Conservation (phyloP, 2,888 invertebrate species). For the Erebia epiphron region DNA sequence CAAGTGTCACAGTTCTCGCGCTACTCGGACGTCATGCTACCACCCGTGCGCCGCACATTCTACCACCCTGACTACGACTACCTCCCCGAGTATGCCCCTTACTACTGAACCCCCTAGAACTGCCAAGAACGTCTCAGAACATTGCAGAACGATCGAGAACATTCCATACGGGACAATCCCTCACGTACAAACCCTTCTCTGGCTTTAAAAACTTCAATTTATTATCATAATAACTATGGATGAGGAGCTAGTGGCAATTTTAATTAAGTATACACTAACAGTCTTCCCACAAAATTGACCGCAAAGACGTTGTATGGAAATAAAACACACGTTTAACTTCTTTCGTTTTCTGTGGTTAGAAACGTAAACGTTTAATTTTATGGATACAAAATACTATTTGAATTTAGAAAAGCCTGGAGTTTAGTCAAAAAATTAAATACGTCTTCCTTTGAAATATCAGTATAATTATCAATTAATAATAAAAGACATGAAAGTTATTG, state of each 20-base stretch:
- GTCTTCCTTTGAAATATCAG: too few relatives aligned
- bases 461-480: too few relatives aligned
- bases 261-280: too few relatives aligned
- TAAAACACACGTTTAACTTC: too few relatives aligned
- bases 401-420: too few relatives aligned
- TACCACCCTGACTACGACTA: conserved; percentile 69
- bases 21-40: conserved; percentile 75
- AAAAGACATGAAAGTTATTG: too few relatives aligned
- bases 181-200: conserved; percentile 62
- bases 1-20: conserved; percentile 77
- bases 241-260: conserved; percentile 5
- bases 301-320: too few relatives aligned
- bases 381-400: too few relatives aligned
- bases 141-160: conserved; percentile 52
- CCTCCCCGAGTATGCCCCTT: conserved; percentile 66
- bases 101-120: conserved; percentile 61
- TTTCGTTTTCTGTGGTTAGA: too few relatives aligned
- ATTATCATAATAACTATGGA: conserved; percentile 10
- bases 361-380: too few relatives aligned
- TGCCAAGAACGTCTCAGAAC: conserved; percentile 41
- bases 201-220: conserved; percentile 56
- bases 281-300: too few relatives aligned
- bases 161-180: conserved; percentile 49
- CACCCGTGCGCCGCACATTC: conserved; percentile 66
- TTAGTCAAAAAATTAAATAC: too few relatives aligned